These are phyloP conservation scores for Cepaea hortensis DNA, from an alignment of 2,888 invertebrate genomes.

Conservation along the genomic window DNA sequence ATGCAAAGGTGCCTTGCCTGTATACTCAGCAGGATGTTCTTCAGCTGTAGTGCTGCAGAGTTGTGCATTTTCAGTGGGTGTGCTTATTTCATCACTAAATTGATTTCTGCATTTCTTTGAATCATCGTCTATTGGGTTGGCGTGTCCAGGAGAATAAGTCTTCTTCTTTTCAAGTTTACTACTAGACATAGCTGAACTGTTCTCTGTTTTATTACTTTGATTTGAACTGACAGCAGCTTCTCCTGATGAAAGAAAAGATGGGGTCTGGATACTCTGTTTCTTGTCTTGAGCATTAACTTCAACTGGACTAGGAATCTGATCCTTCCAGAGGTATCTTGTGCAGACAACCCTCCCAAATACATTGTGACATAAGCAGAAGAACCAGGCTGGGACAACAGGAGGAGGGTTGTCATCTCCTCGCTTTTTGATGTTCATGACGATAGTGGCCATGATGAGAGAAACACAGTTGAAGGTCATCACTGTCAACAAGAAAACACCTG, in stretches of 20 bases:
- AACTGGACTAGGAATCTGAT: conserved; percentile 36
- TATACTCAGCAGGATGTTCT: background rate
- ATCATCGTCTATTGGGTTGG: background rate
- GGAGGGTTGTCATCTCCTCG: conserved; percentile 67
- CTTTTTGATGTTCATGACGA: conserved; percentile 74
- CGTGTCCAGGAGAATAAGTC: background rate
- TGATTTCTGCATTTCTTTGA: background rate
- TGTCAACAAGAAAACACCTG: conserved; percentile 73
- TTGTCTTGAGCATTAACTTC: background rate
- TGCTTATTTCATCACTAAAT: background rate
- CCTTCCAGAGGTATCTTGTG: conserved; percentile 48
- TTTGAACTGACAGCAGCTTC: background rate
- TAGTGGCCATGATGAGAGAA: conserved; percentile 74
- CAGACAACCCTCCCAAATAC: conserved; percentile 51
- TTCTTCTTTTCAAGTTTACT: background rate
- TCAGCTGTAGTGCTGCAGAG: background rate
- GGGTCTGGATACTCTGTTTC: background rate
- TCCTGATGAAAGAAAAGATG: too few species aligned
- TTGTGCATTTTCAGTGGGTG: too few species aligned
- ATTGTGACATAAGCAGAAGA: conserved; percentile 66
- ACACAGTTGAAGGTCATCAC: conserved; percentile 76
- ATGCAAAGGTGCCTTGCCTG: background rate
- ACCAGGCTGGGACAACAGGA: conserved; percentile 66
- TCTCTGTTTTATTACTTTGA: background rate
- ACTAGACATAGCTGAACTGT: background rate